phyloP scores from a whole-genome alignment of 2,888 invertebrate species.

The Catocala fraxini region DNA sequence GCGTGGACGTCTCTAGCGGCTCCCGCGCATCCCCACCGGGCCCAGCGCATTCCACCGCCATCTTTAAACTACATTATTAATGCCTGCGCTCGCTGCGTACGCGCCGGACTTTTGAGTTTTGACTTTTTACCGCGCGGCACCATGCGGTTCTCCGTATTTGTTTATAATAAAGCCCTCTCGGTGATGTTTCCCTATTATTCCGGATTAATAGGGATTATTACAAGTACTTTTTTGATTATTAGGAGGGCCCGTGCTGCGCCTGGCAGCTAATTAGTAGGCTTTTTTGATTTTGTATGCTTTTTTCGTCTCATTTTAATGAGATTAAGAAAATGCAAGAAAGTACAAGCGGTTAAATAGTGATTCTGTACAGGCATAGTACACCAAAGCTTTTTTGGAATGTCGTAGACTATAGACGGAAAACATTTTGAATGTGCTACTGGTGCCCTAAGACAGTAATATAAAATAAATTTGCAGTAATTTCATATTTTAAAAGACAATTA shows the following conservation, averaged over 20 bases:
- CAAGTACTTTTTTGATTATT: slow-evolving; percentile 31
- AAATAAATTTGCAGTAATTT: too few species aligned
- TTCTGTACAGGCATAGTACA: too few species aligned
- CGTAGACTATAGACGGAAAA: too few species aligned
- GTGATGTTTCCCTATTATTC: slow-evolving; percentile 61
- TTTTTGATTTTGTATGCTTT: not conserved
- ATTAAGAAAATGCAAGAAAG: too few species aligned
- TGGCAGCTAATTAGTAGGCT: slow-evolving; percentile 5
- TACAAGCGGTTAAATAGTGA: too few species aligned
- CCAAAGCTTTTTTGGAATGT: too few species aligned
- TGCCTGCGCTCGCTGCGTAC: slow-evolving; percentile 53
- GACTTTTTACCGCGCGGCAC: slow-evolving; percentile 66
- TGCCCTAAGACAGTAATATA: too few species aligned
- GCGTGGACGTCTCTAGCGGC: slow-evolving; percentile 45
- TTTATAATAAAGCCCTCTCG: slow-evolving; percentile 77
- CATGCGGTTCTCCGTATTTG: slow-evolving; percentile 74
- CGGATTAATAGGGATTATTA: slow-evolving; percentile 38
- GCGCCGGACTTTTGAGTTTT: slow-evolving; percentile 65
- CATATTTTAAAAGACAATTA: too few species aligned
- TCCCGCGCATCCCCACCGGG: slow-evolving; percentile 56
- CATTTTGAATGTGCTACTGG: too few species aligned
- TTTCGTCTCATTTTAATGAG: not conserved
- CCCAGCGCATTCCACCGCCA: slow-evolving; percentile 80
- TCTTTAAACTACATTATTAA: slow-evolving; percentile 86
- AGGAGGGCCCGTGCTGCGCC: slow-evolving; percentile 38